Evolutionary conservation across 2,113 vertebrate species (phyloP), one percentile per base, ranked within the genome.

Genomic region (Garra rufa): DNA sequence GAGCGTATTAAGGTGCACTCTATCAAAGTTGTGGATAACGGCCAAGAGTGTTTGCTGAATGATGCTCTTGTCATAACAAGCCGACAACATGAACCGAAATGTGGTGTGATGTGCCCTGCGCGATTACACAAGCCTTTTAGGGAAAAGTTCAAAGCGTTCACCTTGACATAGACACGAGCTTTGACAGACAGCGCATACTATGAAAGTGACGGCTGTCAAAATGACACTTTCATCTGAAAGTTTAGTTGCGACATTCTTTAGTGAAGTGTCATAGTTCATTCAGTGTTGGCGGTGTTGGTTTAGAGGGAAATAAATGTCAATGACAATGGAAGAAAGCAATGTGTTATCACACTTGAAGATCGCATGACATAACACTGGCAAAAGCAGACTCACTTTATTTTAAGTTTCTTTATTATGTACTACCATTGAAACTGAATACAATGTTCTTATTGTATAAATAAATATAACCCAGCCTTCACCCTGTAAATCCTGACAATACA

Each of bases 61-160:
- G 50, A 85, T 81, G 24, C 17, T 80, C 50, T 74, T 79, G 76
- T 79, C 65, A 81, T 74, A 78, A 79, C 65, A 69, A 79, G 52
- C 70, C 30, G 30, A 13, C 38, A 38, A 76, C 74, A 50, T 78
- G 52, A 79, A 44, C 73, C 21, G n/a, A 74, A 74, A 44, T 65
- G 41, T 7, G 61, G 28, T 67, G 63, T 26, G 55, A 50, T 55
- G 63, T 61, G 44, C 34, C 34, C 48, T 21, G 41, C 50, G 67
- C 17, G 57, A 88, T 81, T 88, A 48, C 81, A 83, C 15, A 14
- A 57, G 65, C 21, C 74, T 82, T 67, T 11, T 63, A 85, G 13
- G 67, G 57, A 85, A 65, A 73, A 83, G 84, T 86, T 84, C 81
- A 86, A 86, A 86, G 84, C 24, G 24, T 81, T 81, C 63, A 81